These are phyloP conservation scores for Philaethria dido DNA, from an alignment of 2,888 invertebrate species.

Conservation along the genomic window DNA sequence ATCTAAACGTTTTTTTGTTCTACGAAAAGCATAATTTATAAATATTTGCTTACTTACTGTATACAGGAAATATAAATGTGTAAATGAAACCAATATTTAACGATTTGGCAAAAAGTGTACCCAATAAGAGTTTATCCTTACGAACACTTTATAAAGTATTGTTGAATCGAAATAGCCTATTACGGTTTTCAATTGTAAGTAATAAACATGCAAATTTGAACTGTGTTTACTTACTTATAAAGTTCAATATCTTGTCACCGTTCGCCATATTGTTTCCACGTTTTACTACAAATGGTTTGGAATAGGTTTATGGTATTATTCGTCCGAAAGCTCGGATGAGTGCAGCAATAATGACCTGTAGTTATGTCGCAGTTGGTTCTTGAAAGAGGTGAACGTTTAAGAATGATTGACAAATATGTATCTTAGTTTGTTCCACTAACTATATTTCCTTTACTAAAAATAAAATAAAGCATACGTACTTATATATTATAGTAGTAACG, in stretches of 20 bases:
- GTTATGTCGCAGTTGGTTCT: slow-evolving; percentile 63
- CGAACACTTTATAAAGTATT: slow-evolving; percentile 15
- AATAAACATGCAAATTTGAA: slow-evolving; percentile 9
- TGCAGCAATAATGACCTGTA: slow-evolving; percentile 56
- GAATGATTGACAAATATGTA: slow-evolving; percentile 9
- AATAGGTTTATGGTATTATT: slow-evolving; percentile 26
- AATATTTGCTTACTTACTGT: slow-evolving; percentile 47
- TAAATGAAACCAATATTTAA: slow-evolving; percentile 12
- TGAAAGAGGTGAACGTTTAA: slow-evolving; percentile 11
- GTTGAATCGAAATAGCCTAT: slow-evolving; percentile 25
- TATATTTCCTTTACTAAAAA: neutral
- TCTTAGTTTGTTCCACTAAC: neutral
- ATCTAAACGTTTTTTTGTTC: slow-evolving; percentile 7
- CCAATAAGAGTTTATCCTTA: slow-evolving; percentile 18
- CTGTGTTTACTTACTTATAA: slow-evolving; percentile 4
- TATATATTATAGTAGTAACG: neutral
- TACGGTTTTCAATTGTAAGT: slow-evolving; percentile 17
- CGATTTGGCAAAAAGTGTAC: slow-evolving; percentile 11
- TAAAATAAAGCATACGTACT: neutral
- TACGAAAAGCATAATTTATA: slow-evolving; percentile 41
- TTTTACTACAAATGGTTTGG: slow-evolving; percentile 22
- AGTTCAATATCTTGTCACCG: slow-evolving; percentile 6
- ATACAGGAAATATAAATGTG: slow-evolving; percentile 23
- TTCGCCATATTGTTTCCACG: slow-evolving; percentile 17
- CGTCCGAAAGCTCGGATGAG: slow-evolving; percentile 24